Base-by-base conservation (phyloP, 2,888 invertebrate genomes). In the Steinernema scapterisci region DNA sequence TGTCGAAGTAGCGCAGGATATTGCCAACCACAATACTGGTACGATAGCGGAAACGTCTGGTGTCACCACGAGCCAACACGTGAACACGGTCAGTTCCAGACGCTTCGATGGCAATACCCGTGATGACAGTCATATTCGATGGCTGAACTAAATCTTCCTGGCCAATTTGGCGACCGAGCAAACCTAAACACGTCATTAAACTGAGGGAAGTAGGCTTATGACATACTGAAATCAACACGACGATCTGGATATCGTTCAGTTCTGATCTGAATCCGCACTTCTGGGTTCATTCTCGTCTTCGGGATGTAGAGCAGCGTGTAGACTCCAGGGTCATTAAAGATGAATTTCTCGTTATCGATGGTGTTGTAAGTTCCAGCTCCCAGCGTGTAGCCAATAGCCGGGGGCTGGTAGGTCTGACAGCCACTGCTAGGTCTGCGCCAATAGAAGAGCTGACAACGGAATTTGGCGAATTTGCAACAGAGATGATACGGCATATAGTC, bases 331-430 rank as follows among this genome's bases (percentile, higher is more conserved):
- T 95, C 96, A 85, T 95, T 95, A 89, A 97, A 96, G 0, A 95
- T 95, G 87, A 95, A 97, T 76, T 92, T 92, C 45, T 93, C 89
- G 79, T 93, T 93, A 86, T 97, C 96, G 87, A 95, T 96, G 0
- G 95, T 96, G 19, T 94, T 91, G 77, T 96, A 91, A 87, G 96
- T 95, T 0, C 95, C 95, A 88, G 95, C 95, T 16, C 97, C 97
- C 85, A 94, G 95, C 45, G 94, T 92, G 16, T 93, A 92, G 0
- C 83, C 83, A 43, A 81, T 82, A 7, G 86, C 86, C n/a, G 86
- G 83, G 25, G 86, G 83, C 70, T 85, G 85, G 70, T 87, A 87
- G 73, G 94, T 94, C 0, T 95, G 93, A 87, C 97, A 99, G 88
- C 96, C 96, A 88, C 95, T 94, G 0, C 95, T 93, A 0, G 95